Evolutionary conservation across 2,113 vertebrate genomes (phyloP).

Genomic region (Bos indicus): DNA sequence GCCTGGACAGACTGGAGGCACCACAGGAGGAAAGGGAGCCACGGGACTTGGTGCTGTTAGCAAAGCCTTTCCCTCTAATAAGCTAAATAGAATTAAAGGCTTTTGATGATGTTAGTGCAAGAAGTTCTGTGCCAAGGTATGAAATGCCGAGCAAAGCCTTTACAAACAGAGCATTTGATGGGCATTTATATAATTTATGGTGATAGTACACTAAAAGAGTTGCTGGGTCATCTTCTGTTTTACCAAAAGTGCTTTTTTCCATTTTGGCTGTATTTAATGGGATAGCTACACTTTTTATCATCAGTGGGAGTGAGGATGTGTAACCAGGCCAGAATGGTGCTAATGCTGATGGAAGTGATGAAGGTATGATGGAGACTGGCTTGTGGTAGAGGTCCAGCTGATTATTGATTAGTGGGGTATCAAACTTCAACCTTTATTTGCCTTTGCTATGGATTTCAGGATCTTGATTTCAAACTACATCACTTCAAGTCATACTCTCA

Average conservation of each 20-base stretch:
- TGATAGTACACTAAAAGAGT: not conserved
- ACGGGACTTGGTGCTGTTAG: fast-evolving
- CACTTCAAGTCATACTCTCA: not conserved
- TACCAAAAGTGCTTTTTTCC: not conserved
- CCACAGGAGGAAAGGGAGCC: not conserved
- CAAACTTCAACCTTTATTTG: not conserved
- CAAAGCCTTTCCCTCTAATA: not conserved
- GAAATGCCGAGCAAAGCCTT: not conserved
- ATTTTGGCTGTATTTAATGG: not conserved
- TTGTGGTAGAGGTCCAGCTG: not conserved
- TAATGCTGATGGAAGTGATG: not conserved
- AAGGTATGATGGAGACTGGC: not conserved
- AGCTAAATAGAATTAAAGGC: not conserved
- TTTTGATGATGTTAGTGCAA: not conserved
- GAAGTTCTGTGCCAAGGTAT: not conserved
- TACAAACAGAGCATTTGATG: not conserved
- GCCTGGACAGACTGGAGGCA: not conserved
- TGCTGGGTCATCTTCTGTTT: not conserved
- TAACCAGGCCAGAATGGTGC: not conserved
- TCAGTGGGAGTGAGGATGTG: not conserved
- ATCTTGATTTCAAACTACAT: not conserved
- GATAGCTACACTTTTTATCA: not conserved
- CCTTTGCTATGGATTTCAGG: not conserved
- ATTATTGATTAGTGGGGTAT: not conserved
- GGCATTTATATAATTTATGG: not conserved